phyloP scores from a whole-genome alignment of 2,888 invertebrate species.

The Trissoscelio sp. region DNA sequence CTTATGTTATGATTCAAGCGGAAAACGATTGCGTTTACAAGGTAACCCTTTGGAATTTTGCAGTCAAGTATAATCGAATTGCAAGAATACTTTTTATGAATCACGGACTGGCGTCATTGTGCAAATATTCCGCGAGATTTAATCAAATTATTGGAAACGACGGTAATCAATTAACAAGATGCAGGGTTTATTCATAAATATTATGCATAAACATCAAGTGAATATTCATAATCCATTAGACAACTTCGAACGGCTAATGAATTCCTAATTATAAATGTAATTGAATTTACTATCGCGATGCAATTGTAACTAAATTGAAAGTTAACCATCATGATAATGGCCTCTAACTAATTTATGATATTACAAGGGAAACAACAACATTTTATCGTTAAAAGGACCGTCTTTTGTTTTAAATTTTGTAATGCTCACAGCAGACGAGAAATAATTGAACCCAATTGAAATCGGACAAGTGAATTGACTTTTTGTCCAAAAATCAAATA shows the following conservation, averaged over 20 bases:
- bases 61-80: conserved; percentile 1
- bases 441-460: no score
- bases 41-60: background rate
- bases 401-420: no score
- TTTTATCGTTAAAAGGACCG: background rate
- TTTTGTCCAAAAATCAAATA: no score
- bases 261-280: conserved; percentile 52
- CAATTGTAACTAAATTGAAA: conserved; percentile 40
- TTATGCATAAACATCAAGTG: conserved; percentile 42
- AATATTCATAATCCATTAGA: conserved; percentile 56
- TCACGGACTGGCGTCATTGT: conserved; percentile 2
- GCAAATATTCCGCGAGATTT: conserved; percentile 6
- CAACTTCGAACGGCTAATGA: conserved; percentile 39
- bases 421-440: no score
- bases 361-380: conserved; percentile 1
- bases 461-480: no score
- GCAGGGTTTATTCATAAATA: conserved; percentile 47
- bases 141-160: conserved; percentile 33
- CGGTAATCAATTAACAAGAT: conserved; percentile 38
- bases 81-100: conserved; percentile 3
- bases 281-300: conserved; percentile 43
- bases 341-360: conserved; percentile 18
- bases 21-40: background rate
- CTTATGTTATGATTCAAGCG: background rate
- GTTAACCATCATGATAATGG: conserved; percentile 37